Conservation (phyloP, 2,888 invertebrate genomes). For the Diloba caeruleocephala region DNA sequence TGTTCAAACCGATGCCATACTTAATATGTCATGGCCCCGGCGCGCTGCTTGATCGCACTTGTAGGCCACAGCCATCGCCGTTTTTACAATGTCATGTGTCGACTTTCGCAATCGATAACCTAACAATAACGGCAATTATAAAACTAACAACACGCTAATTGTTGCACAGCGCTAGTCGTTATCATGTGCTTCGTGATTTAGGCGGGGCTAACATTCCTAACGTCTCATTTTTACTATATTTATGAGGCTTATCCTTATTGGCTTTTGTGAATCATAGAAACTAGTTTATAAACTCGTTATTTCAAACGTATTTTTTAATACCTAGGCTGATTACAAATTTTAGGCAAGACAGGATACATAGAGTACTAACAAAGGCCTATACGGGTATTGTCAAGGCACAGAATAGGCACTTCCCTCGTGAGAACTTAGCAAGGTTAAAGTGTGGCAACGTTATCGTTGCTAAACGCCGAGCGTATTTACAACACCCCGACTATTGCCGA, state of each 20-base stretch:
- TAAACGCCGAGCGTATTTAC: constrained; percentile 87
- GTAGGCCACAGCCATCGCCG: constrained; percentile 84
- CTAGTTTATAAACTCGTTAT: constrained; percentile 63
- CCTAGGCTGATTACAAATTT: constrained; percentile 52
- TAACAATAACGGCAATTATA: constrained; percentile 74
- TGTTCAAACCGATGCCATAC: constrained; percentile 76
- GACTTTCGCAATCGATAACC: constrained; percentile 79
- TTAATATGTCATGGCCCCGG: constrained; percentile 84
- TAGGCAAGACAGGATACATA: constrained; percentile 82
- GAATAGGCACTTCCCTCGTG: constrained; percentile 89
- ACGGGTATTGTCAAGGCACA: constrained; percentile 88
- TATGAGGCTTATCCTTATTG: constrained; percentile 31
- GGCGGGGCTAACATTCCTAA: constrained; percentile 25
- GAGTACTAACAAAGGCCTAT: constrained; percentile 84
- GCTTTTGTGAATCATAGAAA: constrained; percentile 52
- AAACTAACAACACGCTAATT: constrained; percentile 58
- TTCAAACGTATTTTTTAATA: constrained; percentile 52
- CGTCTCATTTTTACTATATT: constrained; percentile 23
- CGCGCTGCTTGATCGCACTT: constrained; percentile 85
- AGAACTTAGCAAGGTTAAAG: constrained; percentile 88
- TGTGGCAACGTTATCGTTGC: constrained; percentile 88
- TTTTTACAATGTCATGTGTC: constrained; percentile 87
- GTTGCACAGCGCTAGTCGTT: constrained; percentile 43
- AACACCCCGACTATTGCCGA: constrained; percentile 84
- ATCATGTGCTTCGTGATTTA: constrained; percentile 17